A percentile compares a stretch with the other conserved stretches of the same genome.
phyloP scores from a whole-genome alignment of 2,113 vertebrate species.

The Oncorhynchus mykiss region DNA sequence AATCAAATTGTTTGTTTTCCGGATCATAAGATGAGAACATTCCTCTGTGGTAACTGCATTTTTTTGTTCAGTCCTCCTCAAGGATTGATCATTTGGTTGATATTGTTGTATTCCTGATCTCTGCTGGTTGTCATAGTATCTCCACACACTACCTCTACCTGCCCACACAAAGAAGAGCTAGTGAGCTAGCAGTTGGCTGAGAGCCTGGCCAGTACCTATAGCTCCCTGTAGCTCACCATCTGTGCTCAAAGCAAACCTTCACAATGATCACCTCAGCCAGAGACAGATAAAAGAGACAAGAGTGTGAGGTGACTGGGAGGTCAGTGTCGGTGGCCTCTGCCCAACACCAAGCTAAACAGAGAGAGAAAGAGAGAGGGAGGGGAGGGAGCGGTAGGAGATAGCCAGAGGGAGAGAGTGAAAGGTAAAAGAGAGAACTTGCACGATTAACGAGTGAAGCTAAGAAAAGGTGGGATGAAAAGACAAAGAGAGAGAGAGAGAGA shows the following conservation, averaged over 20 bases:
- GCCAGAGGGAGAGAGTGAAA: background rate
- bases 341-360: slow-evolving; percentile 20
- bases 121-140: slow-evolving; percentile 44
- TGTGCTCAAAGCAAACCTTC: slow-evolving; percentile 57
- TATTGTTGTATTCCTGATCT: slow-evolving; percentile 48
- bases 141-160: slow-evolving; percentile 46
- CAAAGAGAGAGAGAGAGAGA: background rate
- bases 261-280: slow-evolving; percentile 36
- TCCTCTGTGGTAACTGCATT: slow-evolving; percentile 29
- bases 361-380: slow-evolving; percentile 13
- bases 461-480: background rate
- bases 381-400: background rate
- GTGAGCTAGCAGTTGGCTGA: slow-evolving; percentile 29
- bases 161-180: slow-evolving; percentile 46
- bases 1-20: slow-evolving; percentile 18
- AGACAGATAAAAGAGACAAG: slow-evolving; percentile 48
- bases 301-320: slow-evolving; percentile 40
- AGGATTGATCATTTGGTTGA: slow-evolving; percentile 34
- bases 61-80: slow-evolving; percentile 27
- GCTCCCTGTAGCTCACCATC: slow-evolving; percentile 64
- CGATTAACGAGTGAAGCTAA: background rate
- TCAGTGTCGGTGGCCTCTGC: slow-evolving; percentile 41
- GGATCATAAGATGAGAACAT: slow-evolving; percentile 8
- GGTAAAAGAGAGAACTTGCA: background rate
- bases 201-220: slow-evolving; percentile 54